Base-by-base conservation (phyloP, 2,797 vertebrate species). In the Megaceryle alcyon region DNA sequence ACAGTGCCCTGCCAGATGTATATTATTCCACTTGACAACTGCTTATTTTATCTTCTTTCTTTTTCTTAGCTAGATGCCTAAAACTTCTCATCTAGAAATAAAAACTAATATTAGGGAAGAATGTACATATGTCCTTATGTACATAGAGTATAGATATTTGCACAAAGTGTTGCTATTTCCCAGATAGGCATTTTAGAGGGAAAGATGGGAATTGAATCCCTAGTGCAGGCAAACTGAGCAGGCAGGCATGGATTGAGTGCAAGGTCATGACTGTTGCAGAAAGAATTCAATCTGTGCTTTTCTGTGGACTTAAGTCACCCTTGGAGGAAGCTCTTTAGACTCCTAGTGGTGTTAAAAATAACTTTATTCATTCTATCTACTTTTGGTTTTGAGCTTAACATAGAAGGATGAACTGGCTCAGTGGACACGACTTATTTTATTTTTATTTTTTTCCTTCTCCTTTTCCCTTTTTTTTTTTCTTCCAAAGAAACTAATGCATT, bases 401-500 rank as follows among this genome's bases (percentile, higher is more conserved):
- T 8, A 60, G 44, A 73, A 56, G 17, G 43, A 51, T 44, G 31
- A 48, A 31, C 35, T 43, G 54, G 23, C 33, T 80, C 37, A 39
- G 23, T 82, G 41, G 39, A 64, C 7, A 12, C 4, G 59, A 31
- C 6, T n/a, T 31, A 4, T 7, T 60, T 57, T 6, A 0, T 39
- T 51, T 14, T 7, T 11, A 35, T 35, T 7, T n/a, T 37, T 9
- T n/a, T 9, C 19, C 9, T 6, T 4, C 7, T 49, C 43, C 5
- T 68, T 82, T n/a, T 51, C 9, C 13, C 2, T 44, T 14, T 41
- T 37, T 37, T 21, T 46, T 39, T 44, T 68, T 78, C 31, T 68
- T 65, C 41, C n/a, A 75, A 48, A 94, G 70, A 90, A 95, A 82
- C 86, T 92, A 96, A 95, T 96, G 94, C 64, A 61, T 94, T 96